Conservation (phyloP, 2,888 invertebrate genomes). For the Drosophila flavopinicola region DNA sequence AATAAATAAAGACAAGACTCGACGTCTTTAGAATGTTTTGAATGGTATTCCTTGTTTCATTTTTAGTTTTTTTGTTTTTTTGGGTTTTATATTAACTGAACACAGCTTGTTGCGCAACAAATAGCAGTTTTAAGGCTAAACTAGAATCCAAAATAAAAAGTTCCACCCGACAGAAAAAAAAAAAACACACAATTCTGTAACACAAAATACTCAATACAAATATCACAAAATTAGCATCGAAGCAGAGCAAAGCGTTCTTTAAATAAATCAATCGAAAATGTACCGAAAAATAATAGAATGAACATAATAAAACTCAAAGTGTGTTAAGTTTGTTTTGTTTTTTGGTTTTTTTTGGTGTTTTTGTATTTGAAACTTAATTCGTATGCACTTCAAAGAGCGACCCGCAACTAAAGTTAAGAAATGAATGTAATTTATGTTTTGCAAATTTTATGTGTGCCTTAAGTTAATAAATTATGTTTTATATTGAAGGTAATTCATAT, state of each 20-base stretch:
- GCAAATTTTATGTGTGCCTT: constrained; percentile 45
- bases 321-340: constrained; percentile 49
- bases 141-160: constrained; percentile 25
- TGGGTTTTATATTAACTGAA: constrained; percentile 72
- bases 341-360: constrained; percentile 49
- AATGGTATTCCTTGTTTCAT: constrained; percentile 18
- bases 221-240: constrained; percentile 78
- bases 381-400: constrained; percentile 59
- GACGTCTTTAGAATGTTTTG: constrained; percentile 59
- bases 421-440: constrained; percentile 50
- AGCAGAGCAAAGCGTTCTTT: constrained; percentile 64
- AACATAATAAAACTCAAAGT: constrained; percentile 76
- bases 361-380: constrained; percentile 61
- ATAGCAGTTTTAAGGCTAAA: constrained; percentile 63
- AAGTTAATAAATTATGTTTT: constrained; percentile 62
- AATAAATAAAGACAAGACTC: constrained; percentile 14
- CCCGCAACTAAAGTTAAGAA: constrained; percentile 48
- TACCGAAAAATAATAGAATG: constrained; percentile 3
- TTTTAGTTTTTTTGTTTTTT: constrained; percentile 7
- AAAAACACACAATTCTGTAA: constrained; percentile 7
- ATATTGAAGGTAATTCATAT: constrained; percentile 73
- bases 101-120: constrained; percentile 69
- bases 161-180: not conserved
- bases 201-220: constrained; percentile 66
- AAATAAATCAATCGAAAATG: constrained; percentile 14